These are phyloP conservation scores for Philereme vetulata DNA, from an alignment of 2,888 invertebrate genomes.

Conservation along the genomic window DNA sequence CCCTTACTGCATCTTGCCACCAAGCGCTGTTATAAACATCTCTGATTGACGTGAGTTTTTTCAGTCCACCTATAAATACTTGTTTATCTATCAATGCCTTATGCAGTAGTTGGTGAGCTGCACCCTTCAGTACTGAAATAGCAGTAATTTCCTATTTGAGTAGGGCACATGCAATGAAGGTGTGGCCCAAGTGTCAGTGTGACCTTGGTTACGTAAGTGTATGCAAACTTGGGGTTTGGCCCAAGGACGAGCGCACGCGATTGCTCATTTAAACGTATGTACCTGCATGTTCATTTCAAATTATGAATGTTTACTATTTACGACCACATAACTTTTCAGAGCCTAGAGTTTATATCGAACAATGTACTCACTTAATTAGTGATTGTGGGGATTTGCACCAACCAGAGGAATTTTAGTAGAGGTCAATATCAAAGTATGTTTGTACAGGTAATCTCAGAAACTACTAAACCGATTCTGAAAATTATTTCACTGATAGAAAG, in stretches of 20 bases:
- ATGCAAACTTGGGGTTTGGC: constrained; percentile 61
- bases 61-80: background rate
- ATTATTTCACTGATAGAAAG: no score
- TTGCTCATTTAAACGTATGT: constrained; percentile 19
- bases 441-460: no score
- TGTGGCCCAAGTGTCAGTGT: constrained; percentile 60
- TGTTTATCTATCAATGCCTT: constrained; percentile 10
- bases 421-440: no score
- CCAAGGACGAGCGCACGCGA: constrained; percentile 56
- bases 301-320: background rate
- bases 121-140: constrained; percentile 52
- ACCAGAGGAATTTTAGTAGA: no score
- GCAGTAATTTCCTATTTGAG: constrained; percentile 63
- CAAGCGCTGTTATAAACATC: no score
- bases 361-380: no score
- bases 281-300: background rate
- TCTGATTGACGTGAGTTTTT: no score
- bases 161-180: constrained; percentile 65
- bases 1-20: no score
- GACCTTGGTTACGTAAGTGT: constrained; percentile 73
- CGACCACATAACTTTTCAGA: no score
- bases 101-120: constrained; percentile 10
- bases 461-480: no score
- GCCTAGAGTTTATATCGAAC: no score
- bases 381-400: no score